Evolutionary conservation across 1,140 invertebrate genomes (phyloP).

Genomic region (Telenomus remus): DNA sequence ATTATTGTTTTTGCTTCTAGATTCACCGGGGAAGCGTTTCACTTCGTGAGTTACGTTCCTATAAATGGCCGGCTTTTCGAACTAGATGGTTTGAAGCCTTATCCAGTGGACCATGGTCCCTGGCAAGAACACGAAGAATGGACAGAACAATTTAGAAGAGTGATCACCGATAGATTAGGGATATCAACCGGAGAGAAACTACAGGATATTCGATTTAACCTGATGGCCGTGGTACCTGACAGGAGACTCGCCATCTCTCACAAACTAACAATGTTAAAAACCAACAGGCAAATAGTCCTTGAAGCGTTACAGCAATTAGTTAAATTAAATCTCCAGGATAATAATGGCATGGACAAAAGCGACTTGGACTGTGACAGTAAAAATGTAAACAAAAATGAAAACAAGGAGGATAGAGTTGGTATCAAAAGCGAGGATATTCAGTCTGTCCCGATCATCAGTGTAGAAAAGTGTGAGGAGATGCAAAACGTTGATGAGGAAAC

Average conservation of each 20-base stretch:
- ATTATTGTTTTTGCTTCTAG: constrained; percentile 55
- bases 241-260: constrained; percentile 89
- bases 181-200: constrained; percentile 93
- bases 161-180: constrained; percentile 94
- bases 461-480: constrained; percentile 66
- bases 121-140: constrained; percentile 93
- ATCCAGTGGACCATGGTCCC: constrained; percentile 96
- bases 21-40: constrained; percentile 94
- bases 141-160: constrained; percentile 96
- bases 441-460: constrained; percentile 64
- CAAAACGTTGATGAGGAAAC: constrained; percentile 61
- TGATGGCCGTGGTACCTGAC: constrained; percentile 98
- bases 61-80: constrained; percentile 96
- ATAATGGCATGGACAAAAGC: constrained; percentile 60
- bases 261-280: constrained; percentile 90
- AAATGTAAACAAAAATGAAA: constrained; percentile 65
- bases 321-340: constrained; percentile 78
- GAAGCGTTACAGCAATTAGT: constrained; percentile 90
- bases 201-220: constrained; percentile 95
- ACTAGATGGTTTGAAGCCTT: constrained; percentile 96
- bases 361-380: constrained; percentile 60
- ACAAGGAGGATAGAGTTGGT: constrained; percentile 62
- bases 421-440: constrained; percentile 63
- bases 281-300: constrained; percentile 91
- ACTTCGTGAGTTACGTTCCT: constrained; percentile 98